Evolutionary conservation across 2,797 vertebrate species (phyloP), one percentile per base, ranked within the genome.

Genomic region (Malacoctenus gilli): DNA sequence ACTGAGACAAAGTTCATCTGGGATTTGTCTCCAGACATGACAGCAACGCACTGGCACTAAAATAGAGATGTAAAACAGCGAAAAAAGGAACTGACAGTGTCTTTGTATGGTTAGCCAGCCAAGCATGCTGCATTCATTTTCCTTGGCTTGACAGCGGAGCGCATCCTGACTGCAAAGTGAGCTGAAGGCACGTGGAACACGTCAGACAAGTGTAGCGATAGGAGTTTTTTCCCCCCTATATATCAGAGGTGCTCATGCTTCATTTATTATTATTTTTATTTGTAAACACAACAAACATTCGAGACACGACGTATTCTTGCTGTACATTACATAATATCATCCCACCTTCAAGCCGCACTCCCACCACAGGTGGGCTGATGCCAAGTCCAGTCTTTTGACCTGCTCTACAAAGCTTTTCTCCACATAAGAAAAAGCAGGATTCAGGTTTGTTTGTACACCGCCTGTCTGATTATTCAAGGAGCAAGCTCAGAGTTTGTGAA

Each of bases 71-170:
- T 34, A 19, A 52, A 66, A 42, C 15, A 46, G 25, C 12, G 12
- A 41, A 22, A 1, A 43, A 36, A 31, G 34, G 38, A 58, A 39
- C 13, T 51, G 58, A 44, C 35, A 53, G 12, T 62, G 55, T 66
- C 8, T 65, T 34, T 25, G 9, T 51, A 44, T 31, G 44, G 41
- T 51, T 51, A 69, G 62, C 35, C 35, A 62, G 47, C 57, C 23
- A 36, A 53, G 47, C 37, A 19, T 49, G 36, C 11, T 54, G 18
- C 59, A 49, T 32, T 61, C 19, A 59, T 74, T 63, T 74, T 40
- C 14, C 28, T 20, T 47, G 44, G 8, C 40, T 54, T 59, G 68
- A 65, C 59, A 68, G 57, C 42, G 19, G 39, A 60, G 22, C 59
- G 43, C 34, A 38, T 6, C 11, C 12, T 16, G 50, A 40, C 32